phyloP scores from a whole-genome alignment of 2,113 vertebrate genomes.

The Vireo altiloquus region DNA sequence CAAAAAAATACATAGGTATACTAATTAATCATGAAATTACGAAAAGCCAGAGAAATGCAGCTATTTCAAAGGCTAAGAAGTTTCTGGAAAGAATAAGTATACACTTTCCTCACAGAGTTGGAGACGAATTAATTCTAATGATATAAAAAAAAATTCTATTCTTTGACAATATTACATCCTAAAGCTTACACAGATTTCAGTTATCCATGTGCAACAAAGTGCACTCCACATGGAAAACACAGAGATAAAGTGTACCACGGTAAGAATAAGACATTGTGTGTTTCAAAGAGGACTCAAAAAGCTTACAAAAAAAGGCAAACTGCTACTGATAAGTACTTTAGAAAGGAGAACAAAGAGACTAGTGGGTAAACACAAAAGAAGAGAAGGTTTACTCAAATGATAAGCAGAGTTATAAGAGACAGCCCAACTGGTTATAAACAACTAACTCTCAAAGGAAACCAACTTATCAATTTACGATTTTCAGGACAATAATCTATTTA shows the following conservation, averaged over 20 bases:
- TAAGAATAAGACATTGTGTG: background rate
- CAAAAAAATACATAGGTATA: background rate
- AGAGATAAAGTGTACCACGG: background rate
- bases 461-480: background rate
- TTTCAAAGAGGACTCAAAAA: background rate
- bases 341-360: background rate
- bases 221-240: background rate
- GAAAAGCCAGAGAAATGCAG: background rate
- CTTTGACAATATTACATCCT: background rate
- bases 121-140: background rate
- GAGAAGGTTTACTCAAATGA: background rate
- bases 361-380: background rate
- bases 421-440: background rate
- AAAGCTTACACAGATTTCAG: background rate
- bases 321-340: background rate
- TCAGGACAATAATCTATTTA: background rate
- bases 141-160: background rate
- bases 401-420: background rate
- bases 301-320: background rate
- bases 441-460: background rate
- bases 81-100: background rate
- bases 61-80: background rate
- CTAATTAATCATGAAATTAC: background rate
- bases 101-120: background rate
- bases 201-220: background rate